phyloP scores from a whole-genome alignment of 1,140 invertebrate genomes.

The Drosophila pandora region DNA sequence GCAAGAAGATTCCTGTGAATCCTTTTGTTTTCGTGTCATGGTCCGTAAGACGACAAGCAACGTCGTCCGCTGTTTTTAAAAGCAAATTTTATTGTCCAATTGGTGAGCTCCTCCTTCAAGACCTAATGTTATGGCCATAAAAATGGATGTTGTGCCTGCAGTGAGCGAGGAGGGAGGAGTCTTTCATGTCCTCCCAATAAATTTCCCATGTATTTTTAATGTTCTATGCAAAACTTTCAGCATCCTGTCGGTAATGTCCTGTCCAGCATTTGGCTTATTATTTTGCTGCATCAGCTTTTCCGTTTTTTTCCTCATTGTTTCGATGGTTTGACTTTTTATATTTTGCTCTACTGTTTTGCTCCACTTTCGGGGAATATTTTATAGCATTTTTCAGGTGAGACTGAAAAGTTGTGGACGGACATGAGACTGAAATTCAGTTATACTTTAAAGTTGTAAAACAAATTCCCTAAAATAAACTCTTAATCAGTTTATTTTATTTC shows the following conservation, averaged over 20 bases:
- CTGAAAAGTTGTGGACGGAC: background rate
- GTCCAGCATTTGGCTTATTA: slow-evolving; percentile 30
- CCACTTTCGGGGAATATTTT: slow-evolving; percentile 11
- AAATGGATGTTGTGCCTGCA: slow-evolving; percentile 12
- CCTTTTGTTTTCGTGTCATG: slow-evolving; percentile 34
- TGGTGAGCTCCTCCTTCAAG: slow-evolving; percentile 3
- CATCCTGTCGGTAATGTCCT: slow-evolving; percentile 42
- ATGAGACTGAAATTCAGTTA: no score
- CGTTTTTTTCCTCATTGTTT: slow-evolving; percentile 13
- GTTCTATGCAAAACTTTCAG: slow-evolving; percentile 47
- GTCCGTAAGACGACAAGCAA: background rate
- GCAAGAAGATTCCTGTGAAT: background rate
- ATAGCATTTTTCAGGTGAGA: slow-evolving; percentile 2
- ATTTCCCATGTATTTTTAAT: slow-evolving; percentile 36
- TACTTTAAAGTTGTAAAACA: no score
- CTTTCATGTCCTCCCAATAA: slow-evolving; percentile 23
- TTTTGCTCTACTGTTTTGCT: slow-evolving; percentile 4
- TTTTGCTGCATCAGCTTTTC: slow-evolving; percentile 57
- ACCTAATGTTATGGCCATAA: slow-evolving; percentile 28
- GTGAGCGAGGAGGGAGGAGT: background rate
- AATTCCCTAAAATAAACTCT: background rate
- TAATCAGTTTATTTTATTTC: slow-evolving; percentile 4
- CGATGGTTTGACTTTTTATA: slow-evolving; percentile 2
- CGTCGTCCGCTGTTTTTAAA: slow-evolving; percentile 12
- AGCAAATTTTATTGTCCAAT: slow-evolving; percentile 40